Percentiles rank a stretch among this genome's conserved stretches.
phyloP scores from a whole-genome alignment of 2,797 vertebrate species.

The Discoglossus pictus region DNA sequence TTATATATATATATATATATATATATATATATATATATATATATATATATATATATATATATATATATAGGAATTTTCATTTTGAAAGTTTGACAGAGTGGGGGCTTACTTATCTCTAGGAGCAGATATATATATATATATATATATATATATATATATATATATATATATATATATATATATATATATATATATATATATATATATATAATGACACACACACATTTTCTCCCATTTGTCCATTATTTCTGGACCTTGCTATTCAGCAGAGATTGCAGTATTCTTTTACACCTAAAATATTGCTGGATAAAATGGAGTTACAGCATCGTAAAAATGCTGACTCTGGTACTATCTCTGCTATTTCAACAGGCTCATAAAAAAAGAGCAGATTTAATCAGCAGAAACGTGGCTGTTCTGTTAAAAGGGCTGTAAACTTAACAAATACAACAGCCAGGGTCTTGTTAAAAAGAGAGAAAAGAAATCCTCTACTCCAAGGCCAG shows the following conservation, averaged over 20 bases:
- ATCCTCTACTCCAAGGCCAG: conserved; percentile 20
- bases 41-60: too few relatives aligned
- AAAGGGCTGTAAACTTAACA: conserved; percentile 43
- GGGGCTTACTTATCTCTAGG: too few relatives aligned
- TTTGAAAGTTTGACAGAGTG: too few relatives aligned
- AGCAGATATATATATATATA: too few relatives aligned
- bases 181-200: too few relatives aligned
- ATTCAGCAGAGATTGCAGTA: conserved; percentile 22
- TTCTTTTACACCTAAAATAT: conserved; percentile 43
- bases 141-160: too few relatives aligned
- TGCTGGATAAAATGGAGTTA: conserved; percentile 49
- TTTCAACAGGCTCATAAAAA: conserved; percentile 46
- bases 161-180: too few relatives aligned
- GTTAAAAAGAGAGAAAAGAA: not conserved
- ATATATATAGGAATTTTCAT: too few relatives aligned
- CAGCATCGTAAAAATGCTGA: conserved; percentile 42
- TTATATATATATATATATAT: too few relatives aligned
- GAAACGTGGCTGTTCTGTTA: conserved; percentile 37
- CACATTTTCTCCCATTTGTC: not conserved
- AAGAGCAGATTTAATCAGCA: conserved; percentile 46
- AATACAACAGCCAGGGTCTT: conserved; percentile 16
- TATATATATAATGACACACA: too few relatives aligned
- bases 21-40: too few relatives aligned
- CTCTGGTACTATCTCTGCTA: conserved; percentile 29
- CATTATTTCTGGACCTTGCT: conserved; percentile 11